Percentiles rank a stretch among this genome's conserved stretches.
These are phyloP conservation scores for Macrophya alboannulata DNA, from an alignment of 2,888 invertebrate species.

Conservation along the genomic window DNA sequence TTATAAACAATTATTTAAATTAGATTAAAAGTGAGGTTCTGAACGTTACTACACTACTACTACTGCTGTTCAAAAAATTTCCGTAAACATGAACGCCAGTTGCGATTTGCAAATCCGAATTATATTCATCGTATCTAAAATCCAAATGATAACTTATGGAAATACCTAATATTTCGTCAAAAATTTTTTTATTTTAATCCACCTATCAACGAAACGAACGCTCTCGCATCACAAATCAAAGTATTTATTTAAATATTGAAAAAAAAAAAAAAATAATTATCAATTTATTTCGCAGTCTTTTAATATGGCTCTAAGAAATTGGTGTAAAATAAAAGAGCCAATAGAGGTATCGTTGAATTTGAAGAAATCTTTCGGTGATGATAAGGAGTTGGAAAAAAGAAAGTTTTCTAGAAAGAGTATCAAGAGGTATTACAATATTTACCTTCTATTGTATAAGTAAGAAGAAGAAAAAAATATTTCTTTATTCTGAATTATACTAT, in stretches of 20 bases:
- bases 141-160: too few species aligned
- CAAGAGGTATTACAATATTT: constrained; percentile 14
- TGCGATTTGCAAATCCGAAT: background rate
- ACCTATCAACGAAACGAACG: background rate
- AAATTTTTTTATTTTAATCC: background rate
- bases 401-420: constrained; percentile 35
- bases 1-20: background rate
- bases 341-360: background rate
- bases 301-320: constrained; percentile 42
- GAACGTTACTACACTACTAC: too few species aligned
- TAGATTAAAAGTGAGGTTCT: background rate
- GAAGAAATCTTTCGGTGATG: background rate
- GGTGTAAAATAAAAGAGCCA: background rate
- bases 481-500: background rate
- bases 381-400: background rate
- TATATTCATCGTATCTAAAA: background rate
- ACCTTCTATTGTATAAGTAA: background rate
- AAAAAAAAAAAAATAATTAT: background rate
- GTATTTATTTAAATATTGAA: background rate
- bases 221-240: background rate
- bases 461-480: background rate
- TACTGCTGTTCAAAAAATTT: background rate
- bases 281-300: constrained; percentile 29
- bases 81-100: background rate
- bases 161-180: background rate